Evolutionary conservation across 2,888 invertebrate genomes (phyloP).

Genomic region (Euspilapteryx auroguttella): DNA sequence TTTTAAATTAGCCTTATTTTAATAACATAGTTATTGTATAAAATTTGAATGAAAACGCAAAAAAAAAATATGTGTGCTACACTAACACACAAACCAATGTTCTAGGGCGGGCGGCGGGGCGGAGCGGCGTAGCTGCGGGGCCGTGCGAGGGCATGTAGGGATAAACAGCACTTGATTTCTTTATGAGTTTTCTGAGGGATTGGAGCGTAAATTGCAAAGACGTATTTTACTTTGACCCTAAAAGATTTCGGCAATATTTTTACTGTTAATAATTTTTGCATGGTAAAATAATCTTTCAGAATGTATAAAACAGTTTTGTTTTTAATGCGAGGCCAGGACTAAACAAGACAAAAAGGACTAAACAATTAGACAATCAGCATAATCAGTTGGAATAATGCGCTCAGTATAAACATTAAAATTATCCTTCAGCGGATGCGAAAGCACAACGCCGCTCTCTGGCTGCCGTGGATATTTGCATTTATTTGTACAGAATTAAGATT

Average conservation of each 20-base stretch:
- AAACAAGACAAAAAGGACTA: no score
- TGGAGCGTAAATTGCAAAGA: conserved; percentile 4
- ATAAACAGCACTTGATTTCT: conserved; percentile 17
- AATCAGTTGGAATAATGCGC: not conserved
- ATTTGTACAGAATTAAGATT: conserved; percentile 35
- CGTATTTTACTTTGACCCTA: conserved; percentile 1
- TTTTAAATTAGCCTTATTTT: no score
- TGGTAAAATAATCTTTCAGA: not conserved
- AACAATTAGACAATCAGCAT: not conserved
- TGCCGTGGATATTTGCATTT: conserved; percentile 23
- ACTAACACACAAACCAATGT: no score
- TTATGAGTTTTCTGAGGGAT: conserved; percentile 20
- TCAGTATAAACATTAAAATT: conserved; percentile 4
- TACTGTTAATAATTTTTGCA: not conserved
- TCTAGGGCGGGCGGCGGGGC: no score
- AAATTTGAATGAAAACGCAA: no score
- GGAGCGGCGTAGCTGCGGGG: no score
- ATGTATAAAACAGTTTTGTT: not conserved
- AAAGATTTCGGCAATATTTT: not conserved
- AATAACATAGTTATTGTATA: no score
- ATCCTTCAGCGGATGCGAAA: conserved; percentile 2
- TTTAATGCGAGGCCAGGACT: not conserved
- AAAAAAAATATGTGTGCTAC: no score
- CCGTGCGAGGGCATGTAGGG: conserved; percentile 1
- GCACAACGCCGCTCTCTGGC: conserved; percentile 4